phyloP scores from a whole-genome alignment of 2,797 vertebrate species.

The Crypturellus tataupa region DNA sequence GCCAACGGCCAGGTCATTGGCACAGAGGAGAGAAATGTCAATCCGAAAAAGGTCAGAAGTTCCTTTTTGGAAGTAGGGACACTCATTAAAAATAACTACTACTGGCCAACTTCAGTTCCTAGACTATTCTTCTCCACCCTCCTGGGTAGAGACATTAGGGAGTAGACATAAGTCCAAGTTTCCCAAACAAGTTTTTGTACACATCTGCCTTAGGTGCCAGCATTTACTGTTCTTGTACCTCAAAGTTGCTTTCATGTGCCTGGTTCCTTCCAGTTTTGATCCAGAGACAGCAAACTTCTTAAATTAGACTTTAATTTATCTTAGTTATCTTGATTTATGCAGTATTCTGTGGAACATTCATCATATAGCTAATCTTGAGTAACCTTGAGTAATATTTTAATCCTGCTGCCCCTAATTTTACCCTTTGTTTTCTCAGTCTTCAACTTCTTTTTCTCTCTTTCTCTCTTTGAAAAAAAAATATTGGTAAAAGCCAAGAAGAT shows the following conservation, averaged over 20 bases:
- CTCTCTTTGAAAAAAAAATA: neutral
- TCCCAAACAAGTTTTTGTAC: neutral
- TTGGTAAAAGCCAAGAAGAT: neutral
- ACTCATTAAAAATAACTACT: neutral
- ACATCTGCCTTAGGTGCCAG: neutral
- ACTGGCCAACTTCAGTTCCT: neutral
- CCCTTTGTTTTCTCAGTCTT: constrained; percentile 20
- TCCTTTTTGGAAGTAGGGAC: neutral
- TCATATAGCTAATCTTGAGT: constrained; percentile 60
- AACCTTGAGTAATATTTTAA: constrained; percentile 68
- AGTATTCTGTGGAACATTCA: constrained; percentile 25
- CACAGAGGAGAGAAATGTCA: neutral
- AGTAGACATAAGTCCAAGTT: neutral
- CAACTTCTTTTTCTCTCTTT: neutral
- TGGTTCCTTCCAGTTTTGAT: constrained; percentile 26
- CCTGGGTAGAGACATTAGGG: neutral
- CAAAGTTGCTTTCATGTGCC: neutral
- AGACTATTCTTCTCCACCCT: neutral
- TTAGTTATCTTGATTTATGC: constrained; percentile 70
- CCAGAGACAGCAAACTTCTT: constrained; percentile 31
- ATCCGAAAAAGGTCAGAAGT: neutral
- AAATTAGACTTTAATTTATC: constrained; percentile 68
- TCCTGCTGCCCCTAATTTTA: constrained; percentile 51
- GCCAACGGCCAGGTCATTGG: neutral
- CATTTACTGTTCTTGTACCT: neutral